These are phyloP conservation scores for Corythaixoides concolor DNA, from an alignment of 2,113 vertebrate species.

Conservation along the genomic window DNA sequence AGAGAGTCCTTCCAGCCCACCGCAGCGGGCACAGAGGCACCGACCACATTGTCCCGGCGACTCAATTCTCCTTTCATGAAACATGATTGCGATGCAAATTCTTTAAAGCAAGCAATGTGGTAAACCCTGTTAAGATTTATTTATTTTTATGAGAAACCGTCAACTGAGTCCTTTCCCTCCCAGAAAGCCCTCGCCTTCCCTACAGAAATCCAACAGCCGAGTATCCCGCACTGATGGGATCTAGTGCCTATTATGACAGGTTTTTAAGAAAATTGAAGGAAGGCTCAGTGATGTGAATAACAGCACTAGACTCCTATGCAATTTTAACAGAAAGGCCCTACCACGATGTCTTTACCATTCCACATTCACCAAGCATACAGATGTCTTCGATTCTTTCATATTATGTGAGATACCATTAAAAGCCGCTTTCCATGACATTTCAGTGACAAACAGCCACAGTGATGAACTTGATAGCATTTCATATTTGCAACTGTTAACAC, in stretches of 20 bases:
- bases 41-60: fast-evolving
- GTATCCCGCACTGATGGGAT: not conserved
- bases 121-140: not conserved
- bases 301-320: slow-evolving; percentile 35
- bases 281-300: slow-evolving; percentile 33
- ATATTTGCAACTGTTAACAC: slow-evolving; percentile 90
- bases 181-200: not conserved
- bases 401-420: slow-evolving; percentile 88
- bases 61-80: not conserved
- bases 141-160: not conserved
- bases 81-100: not conserved
- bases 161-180: not conserved
- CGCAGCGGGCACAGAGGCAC: not conserved
- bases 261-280: slow-evolving; percentile 56
- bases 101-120: not conserved
- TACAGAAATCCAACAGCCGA: not conserved
- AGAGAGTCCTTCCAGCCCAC: not conserved
- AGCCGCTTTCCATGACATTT: slow-evolving; percentile 88
- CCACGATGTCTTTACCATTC: slow-evolving; percentile 64
- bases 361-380: slow-evolving; percentile 80
- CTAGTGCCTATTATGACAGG: not conserved
- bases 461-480: slow-evolving; percentile 89
- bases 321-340: slow-evolving; percentile 66
- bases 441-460: slow-evolving; percentile 91
- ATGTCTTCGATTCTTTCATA: slow-evolving; percentile 85